Evolutionary conservation across 2,113 vertebrate genomes (phyloP), one percentile per base, ranked within the genome.

Genomic region (Platanista minor): DNA sequence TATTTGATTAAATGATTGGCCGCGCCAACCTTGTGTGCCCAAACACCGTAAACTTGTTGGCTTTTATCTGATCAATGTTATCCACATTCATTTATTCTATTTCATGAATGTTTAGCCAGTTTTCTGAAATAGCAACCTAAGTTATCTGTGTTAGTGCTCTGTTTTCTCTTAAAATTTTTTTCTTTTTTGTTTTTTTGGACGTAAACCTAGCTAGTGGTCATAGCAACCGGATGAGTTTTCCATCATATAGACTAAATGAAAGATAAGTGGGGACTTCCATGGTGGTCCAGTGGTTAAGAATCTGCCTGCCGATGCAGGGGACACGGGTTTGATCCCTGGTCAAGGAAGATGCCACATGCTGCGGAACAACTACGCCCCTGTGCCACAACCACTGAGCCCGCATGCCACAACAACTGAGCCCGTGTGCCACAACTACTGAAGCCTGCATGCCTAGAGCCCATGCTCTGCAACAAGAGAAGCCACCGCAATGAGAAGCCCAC

Each of bases 81-180:
- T 77, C 57, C n/a, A 25, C 21, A 62, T 66, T 66, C n/a, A 54
- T 67, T 72, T 29, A 61, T 92, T 84, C 81, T 90, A 36, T 77
- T 80, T 78, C 67, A 12, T 93, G 66, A 81, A 46, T 67, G 39
- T 83, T 93, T 91, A 78, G 78, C 62, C 67, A 5, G 52, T 77
- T 87, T 85, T 91, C 64, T 94, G 74, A 93, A 88, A 46, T 36
- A 66, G 33, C 36, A 92, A 25, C 11, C 13, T 82, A 82, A 87
- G 15, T 90, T 74, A 59, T 49, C 54, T 95, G 61, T 89, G 9
- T 90, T 64, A 80, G 64, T 77, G 23, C 77, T n/a, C 20, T 91
- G 33, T 61, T 91, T 95, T 95, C 86, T 94, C 62, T 95, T 90
- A 23, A 92, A 96, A 83, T 5, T 0, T 3, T n/a, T 64, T 69